A percentile compares a stretch with the other conserved stretches of the same genome.
phyloP scores from a whole-genome alignment of 2,113 vertebrate species.

The Dendrocopos noguchii region DNA sequence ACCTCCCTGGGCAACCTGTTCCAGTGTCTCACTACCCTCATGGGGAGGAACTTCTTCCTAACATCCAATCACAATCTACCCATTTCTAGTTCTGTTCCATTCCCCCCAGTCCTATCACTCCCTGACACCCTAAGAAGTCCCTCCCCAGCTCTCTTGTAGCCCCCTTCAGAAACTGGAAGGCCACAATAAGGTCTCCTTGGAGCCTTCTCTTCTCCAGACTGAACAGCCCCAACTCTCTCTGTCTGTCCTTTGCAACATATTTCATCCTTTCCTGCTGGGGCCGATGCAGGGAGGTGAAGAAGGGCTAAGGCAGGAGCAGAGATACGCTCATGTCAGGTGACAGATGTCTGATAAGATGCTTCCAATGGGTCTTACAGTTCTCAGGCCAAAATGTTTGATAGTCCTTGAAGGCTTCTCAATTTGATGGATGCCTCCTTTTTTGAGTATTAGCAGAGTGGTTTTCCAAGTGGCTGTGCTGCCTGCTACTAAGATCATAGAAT shows the following conservation, averaged over 20 bases:
- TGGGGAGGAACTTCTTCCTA: no score
- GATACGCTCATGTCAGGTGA: rapidly evolving
- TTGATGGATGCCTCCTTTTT: background rate
- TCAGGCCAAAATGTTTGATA: background rate
- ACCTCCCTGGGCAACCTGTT: no score
- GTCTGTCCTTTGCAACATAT: background rate
- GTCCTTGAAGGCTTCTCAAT: background rate
- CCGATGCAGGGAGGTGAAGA: background rate
- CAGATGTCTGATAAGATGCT: background rate
- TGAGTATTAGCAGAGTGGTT: background rate
- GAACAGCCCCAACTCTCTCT: no score
- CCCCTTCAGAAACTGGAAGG: no score
- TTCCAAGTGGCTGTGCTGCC: background rate
- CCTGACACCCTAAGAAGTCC: no score
- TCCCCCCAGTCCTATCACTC: no score
- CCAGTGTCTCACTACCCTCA: no score
- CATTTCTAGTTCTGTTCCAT: no score
- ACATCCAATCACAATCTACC: no score
- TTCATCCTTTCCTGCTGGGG: background rate
- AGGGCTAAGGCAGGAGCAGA: background rate
- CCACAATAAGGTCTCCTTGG: no score
- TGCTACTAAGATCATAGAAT: background rate
- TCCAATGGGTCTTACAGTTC: background rate
- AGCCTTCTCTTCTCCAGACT: no score
- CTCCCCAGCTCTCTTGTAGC: no score